Conservation (phyloP, 2,797 vertebrate genomes). For the Sebastes kiyomatsui region DNA sequence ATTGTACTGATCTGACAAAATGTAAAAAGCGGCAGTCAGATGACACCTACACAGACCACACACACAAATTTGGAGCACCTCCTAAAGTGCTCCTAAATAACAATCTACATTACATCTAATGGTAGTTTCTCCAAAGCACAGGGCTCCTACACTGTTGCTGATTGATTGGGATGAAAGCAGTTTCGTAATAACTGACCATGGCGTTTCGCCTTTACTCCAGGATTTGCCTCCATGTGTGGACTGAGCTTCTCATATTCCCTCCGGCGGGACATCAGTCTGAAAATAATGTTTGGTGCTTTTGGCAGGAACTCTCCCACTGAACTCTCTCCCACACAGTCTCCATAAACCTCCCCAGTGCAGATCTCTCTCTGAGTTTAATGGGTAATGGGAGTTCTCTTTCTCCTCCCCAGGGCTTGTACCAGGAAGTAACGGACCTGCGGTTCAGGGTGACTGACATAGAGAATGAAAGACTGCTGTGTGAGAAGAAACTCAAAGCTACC, state of each 20-base stretch:
- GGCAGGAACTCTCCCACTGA: slow-evolving; percentile 19
- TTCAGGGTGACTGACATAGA: slow-evolving; percentile 90
- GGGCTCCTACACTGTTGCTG: background rate
- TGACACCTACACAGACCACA: background rate
- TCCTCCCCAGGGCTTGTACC: slow-evolving; percentile 86
- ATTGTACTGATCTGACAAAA: background rate
- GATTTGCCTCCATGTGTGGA: slow-evolving; percentile 37
- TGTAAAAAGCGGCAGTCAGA: background rate
- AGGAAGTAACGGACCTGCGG: slow-evolving; percentile 90
- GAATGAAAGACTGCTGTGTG: slow-evolving; percentile 89
- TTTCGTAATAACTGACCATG: slow-evolving; percentile 14
- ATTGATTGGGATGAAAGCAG: slow-evolving; percentile 28
- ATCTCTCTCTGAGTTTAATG: slow-evolving; percentile 9
- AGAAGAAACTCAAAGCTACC: slow-evolving; percentile 89
- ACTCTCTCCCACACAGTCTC: slow-evolving; percentile 33
- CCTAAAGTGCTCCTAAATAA: background rate
- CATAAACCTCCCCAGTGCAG: background rate
- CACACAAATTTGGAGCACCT: background rate
- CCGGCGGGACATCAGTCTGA: slow-evolving; percentile 27
- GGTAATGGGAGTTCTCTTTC: slow-evolving; percentile 41
- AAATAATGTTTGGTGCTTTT: slow-evolving; percentile 42
- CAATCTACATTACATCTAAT: background rate
- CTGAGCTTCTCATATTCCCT: slow-evolving; percentile 33
- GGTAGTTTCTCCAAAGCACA: background rate
- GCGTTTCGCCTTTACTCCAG: slow-evolving; percentile 1